A percentile compares a stretch with the other conserved stretches of the same genome.
Conservation (phyloP, 2,113 vertebrate species). For the Mustelus asterias region DNA sequence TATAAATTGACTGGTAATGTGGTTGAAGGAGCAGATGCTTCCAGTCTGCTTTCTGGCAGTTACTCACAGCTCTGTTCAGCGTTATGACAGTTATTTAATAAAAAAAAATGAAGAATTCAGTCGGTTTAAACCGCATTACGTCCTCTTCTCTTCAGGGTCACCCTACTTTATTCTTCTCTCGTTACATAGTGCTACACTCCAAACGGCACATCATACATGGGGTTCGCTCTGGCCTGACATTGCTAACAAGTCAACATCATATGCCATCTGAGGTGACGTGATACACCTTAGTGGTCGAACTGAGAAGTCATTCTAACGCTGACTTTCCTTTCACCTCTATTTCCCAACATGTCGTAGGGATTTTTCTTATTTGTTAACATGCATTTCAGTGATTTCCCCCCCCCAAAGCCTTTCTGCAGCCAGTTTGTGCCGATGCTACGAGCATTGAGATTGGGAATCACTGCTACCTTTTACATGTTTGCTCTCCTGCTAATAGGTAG, state of each 20-base stretch:
- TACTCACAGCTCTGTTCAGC: conserved; percentile 16
- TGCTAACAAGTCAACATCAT: not conserved
- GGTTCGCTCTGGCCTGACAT: not conserved
- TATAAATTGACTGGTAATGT: conserved; percentile 34
- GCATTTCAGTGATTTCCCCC: not conserved
- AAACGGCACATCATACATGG: not conserved
- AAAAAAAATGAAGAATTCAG: not conserved
- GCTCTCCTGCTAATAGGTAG: not conserved
- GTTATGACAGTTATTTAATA: conserved; percentile 8
- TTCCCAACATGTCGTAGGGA: not conserved
- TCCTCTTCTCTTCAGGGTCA: not conserved
- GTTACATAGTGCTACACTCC: not conserved
- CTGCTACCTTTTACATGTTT: not conserved
- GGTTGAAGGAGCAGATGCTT: conserved; percentile 10
- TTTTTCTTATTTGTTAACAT: not conserved
- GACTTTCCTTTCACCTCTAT: not conserved
- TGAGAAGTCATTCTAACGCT: not conserved
- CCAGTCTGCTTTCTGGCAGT: not conserved
- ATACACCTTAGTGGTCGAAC: no score
- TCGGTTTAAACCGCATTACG: not conserved
- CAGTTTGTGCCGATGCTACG: not conserved
- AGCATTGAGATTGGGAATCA: not conserved
- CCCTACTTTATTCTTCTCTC: not conserved
- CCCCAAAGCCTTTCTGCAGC: no score
- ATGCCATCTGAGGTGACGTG: not conserved